Evolutionary conservation across 1,140 invertebrate genomes (phyloP).

Genomic region (Leptoteleia sp.): DNA sequence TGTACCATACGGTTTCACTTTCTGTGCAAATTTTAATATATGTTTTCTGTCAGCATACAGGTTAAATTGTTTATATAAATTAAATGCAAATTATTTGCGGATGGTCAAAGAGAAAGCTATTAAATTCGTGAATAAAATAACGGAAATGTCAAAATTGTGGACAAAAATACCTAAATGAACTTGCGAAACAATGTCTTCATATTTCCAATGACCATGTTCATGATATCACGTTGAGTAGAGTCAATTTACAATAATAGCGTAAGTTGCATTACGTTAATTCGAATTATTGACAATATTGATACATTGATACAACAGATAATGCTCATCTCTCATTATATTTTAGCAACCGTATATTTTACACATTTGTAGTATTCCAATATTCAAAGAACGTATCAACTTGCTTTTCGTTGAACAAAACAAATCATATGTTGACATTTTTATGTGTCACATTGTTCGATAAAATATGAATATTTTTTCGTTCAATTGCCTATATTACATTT

Average conservation of each 20-base stretch:
- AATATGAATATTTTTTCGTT: slow-evolving; percentile 10
- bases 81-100: no score
- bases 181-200: no score
- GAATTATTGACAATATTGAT: slow-evolving; percentile 24
- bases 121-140: no score
- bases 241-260: slow-evolving; percentile 8
- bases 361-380: slow-evolving; percentile 3
- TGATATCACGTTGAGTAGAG: not conserved
- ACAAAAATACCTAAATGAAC: no score
- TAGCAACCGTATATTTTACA: slow-evolving; percentile 15
- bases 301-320: slow-evolving; percentile 12
- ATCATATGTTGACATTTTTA: slow-evolving; percentile 16
- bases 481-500: slow-evolving; percentile 14
- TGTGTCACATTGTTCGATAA: slow-evolving; percentile 3
- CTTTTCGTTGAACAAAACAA: slow-evolving; percentile 12
- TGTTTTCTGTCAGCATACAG: no score
- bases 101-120: no score
- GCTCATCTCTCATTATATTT: not conserved
- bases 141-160: no score
- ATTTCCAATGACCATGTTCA: not conserved
- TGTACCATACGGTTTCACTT: no score
- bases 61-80: no score
- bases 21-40: no score
- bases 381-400: not conserved
- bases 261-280: slow-evolving; percentile 19